Evolutionary conservation across 2,888 invertebrate species (phyloP), one percentile per base, ranked within the genome.

Genomic region (Dendrolimus houi): DNA sequence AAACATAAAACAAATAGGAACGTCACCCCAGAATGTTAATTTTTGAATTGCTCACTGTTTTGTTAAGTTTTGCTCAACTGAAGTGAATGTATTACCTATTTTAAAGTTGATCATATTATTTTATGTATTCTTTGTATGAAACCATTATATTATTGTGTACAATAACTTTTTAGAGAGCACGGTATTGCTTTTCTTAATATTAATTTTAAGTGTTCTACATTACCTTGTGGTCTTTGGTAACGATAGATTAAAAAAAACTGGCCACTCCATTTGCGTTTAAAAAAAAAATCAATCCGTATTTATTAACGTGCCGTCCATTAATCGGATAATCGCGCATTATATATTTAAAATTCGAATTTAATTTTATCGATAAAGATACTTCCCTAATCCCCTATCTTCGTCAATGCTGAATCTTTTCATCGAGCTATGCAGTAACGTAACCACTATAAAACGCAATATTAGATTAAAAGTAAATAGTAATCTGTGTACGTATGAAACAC

Each of bases 61-160:
- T 79, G 87, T 88, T 89, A 89, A 86, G 85, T 88, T 85, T 87
- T 89, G 89, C 89, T 89, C 89, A 89, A 88, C 83, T 86, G 81
- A 74, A 77, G 74, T 84, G 77, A 85, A 82, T 81, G 75, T 81
- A 75, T 62, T 78, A 77, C 70, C 74, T 76, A 72, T 68, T 70
- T 70, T 83, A 79, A 81, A 74, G 78, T 84, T 82, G 82, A 74
- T 75, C 70, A 62, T 78, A 73, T 85, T 79, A 78, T 79, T 81
- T 76, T 76, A 75, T 69, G 72, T 67, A 67, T 67, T 67, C 29
- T 67, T 69, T 72, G 73, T 77, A 77, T 74, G 77, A 8, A 47
- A 47, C 47, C 47, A 47, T 74, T 67, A 73, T 70, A 68, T 77
- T 6, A 29, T 77, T 75, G 73, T 87, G 85, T 86, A 86, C 74